phyloP scores from a whole-genome alignment of 2,888 invertebrate genomes.

The Epistrophella euchroma region DNA sequence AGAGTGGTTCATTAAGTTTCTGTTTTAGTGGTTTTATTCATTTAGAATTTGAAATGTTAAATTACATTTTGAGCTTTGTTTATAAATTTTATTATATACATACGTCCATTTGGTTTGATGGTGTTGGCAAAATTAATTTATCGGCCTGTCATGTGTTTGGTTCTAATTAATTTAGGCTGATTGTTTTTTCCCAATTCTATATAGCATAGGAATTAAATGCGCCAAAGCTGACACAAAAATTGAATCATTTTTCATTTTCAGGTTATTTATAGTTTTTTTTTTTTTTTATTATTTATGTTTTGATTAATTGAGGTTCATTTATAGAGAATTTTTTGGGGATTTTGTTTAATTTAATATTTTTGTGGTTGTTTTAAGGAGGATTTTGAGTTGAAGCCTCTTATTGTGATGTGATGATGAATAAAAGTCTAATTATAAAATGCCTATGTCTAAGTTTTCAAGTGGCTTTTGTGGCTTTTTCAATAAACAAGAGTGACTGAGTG shows the following conservation, averaged over 20 bases:
- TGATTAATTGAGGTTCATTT: constrained; percentile 39
- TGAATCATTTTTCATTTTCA: constrained; percentile 39
- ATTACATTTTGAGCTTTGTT: constrained; percentile 50
- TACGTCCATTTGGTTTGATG: constrained; percentile 20
- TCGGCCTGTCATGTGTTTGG: constrained; percentile 59
- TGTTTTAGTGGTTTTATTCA: constrained; percentile 63
- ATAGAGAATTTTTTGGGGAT: not conserved
- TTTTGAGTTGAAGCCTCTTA: not conserved
- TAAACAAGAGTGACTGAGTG: not conserved
- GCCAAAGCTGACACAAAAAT: constrained; percentile 18
- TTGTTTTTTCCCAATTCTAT: constrained; percentile 11
- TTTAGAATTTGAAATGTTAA: constrained; percentile 70
- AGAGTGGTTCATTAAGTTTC: constrained; percentile 68
- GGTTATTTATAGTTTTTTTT: constrained; percentile 11
- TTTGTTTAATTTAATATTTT: constrained; percentile 28
- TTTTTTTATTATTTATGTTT: not conserved
- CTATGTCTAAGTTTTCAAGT: not conserved
- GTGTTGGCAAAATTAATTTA: constrained; percentile 72
- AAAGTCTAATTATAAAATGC: constrained; percentile 6
- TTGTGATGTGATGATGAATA: not conserved
- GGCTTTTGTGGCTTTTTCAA: constrained; percentile 4
- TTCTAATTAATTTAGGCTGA: constrained; percentile 70
- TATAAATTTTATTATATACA: not conserved
- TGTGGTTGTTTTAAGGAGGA: constrained; percentile 19
- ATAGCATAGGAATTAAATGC: constrained; percentile 17